Percentiles rank a stretch among this genome's conserved stretches.
phyloP scores from a whole-genome alignment of 2,888 invertebrate species.

The Caenorhabditis afra region DNA sequence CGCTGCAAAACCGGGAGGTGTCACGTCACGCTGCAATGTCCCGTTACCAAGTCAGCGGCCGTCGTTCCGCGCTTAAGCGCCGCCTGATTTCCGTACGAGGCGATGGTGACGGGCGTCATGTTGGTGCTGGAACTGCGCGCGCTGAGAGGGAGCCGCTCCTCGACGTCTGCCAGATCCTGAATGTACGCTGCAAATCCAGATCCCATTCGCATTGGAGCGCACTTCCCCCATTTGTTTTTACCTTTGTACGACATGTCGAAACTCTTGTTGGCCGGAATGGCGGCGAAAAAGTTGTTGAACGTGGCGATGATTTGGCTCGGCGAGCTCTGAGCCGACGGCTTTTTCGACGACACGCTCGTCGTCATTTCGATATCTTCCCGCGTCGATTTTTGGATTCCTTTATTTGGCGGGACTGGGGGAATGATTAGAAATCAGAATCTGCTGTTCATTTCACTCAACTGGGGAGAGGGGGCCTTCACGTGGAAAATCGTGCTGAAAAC shows the following conservation, averaged over 20 bases:
- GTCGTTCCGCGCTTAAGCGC: no score
- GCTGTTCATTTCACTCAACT: no score
- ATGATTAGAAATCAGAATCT: no score
- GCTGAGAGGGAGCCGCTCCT: slow-evolving; percentile 4
- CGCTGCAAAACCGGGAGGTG: neutral
- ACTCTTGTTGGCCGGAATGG: slow-evolving; percentile 39
- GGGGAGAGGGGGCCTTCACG: no score
- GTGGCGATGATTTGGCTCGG: slow-evolving; percentile 30
- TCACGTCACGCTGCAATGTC: neutral
- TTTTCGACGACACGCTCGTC: no score
- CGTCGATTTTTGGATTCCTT: no score
- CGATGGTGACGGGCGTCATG: neutral
- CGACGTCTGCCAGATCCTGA: slow-evolving; percentile 28
- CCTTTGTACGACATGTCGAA: slow-evolving; percentile 46
- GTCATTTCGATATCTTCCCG: no score
- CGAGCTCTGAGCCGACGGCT: slow-evolving; percentile 14
- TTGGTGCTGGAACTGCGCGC: slow-evolving; percentile 1
- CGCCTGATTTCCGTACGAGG: neutral
- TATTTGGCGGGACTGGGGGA: no score
- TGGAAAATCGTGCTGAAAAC: no score
- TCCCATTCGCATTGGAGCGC: no score
- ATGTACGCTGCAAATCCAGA: slow-evolving; percentile 27
- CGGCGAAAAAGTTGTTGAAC: slow-evolving; percentile 31
- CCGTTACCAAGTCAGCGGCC: no score
- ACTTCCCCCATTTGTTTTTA: neutral